Evolutionary conservation across 1,140 invertebrate species (phyloP), one percentile per base, ranked within the genome.

Genomic region (Lithobius niger): DNA sequence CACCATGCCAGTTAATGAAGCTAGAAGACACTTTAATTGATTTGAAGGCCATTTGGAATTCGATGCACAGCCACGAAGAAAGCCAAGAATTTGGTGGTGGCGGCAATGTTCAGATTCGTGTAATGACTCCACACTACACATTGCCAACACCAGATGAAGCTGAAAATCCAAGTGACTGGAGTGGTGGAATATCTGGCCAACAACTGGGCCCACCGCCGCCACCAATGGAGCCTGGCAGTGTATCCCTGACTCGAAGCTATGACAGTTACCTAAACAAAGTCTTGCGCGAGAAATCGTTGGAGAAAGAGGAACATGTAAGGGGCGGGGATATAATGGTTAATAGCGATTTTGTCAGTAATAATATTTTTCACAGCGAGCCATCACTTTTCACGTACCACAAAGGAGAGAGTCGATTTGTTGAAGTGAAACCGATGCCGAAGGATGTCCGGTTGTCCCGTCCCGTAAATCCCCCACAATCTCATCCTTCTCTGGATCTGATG

Each of bases 371-470:
- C 22, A 50, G 48, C 25, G 48, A 50, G 48, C 48, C 48, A n/a
- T 13, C 22, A 21, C 15, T 54, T 21, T 6, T 21, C 18, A 22
- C 79, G 61, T 77, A 79, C 62, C 75, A 74, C 63, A 72, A 71
- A 54, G 72, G 77, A 52, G 66, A 67, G 47, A 79, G 77, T 63
- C 69, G 71, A 51, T 80, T 80, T 65, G 74, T 64, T 18, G 77
- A 78, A 63, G 76, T 79, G 15, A 67, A 71, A 26, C 77, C 76
- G 47, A 70, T 19, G 60, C 42, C 24, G 4, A 25, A 27, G 27
- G 4, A 22, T 26, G 27, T 26, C 3, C 19, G 48, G 13, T 45
- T 19, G 22, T 19, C 4, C 16, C 4, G 16, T 45, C 43, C 24
- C 21, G 4, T 3, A 16, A 27, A 19, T 6, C 4, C 24, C 21